Evolutionary conservation across 2,888 invertebrate species (phyloP), one percentile per base, ranked within the genome.

Genomic region (Hyalella azteca): DNA sequence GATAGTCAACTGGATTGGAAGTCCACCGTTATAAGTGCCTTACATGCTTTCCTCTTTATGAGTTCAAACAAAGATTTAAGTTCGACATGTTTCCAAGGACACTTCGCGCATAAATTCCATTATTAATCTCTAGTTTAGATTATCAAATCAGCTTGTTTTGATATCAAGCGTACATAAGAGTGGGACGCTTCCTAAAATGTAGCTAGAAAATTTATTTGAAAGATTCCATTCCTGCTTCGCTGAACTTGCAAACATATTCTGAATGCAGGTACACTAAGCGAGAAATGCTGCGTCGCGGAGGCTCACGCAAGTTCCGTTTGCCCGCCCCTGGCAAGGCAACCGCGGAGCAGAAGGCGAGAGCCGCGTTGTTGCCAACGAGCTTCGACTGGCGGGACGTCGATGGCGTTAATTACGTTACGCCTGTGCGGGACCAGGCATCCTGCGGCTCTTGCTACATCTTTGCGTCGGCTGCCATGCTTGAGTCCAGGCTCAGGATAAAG

Each of bases 371-470:
- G 73, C 87, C 87, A 3, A 79, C 81, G n/a, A 76, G 73, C 40
- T 87, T 86, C 75, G 88, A 88, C 81, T 88, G 88, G 88, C 84
- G 87, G 22, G 85, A 89, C 86, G 86, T 87, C 3, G 81, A 81
- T 26, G 87, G 87, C 26, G 83, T 85, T 0, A 87, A 86, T 81
- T 88, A 85, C 81, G 86, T 87, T 0, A 85, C 87, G 9, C 78
- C 78, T 3, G 81, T 83, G 36, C 85, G 85, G 49, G 82, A 86
- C 78, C 86, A 86, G 78, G 89, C 86, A 3, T 13, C 59, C 1
- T 90, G 90, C 86, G 89, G 90, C 0, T 89, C 89, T 84, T 90
- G 90, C 84, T 90, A 89, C 85, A 88, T 89, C 3, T 90, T 90
- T 86, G 87, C 89, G 1, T 87, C 89, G 13, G 86, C 88, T 86